Base-by-base conservation (phyloP, 1,140 invertebrate species). In the Vollenhovia emeryi region DNA sequence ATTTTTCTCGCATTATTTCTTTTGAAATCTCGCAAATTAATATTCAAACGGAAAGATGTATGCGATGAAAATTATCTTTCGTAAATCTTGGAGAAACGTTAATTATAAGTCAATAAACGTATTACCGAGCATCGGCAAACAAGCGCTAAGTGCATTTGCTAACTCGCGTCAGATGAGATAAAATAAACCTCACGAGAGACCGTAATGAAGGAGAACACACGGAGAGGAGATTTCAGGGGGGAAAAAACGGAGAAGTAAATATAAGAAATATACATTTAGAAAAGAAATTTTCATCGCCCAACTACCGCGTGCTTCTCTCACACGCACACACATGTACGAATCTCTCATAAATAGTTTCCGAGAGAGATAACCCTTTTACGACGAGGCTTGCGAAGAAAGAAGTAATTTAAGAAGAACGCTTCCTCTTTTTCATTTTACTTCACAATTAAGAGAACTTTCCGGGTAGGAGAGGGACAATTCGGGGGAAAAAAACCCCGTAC, bases 71-170 rank as follows among this genome's bases (percentile, higher is more conserved):
- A 62, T n/a, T n/a, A n/a, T n/a, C n/a, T n/a, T 52, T 66, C 33
- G 15, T 43, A 68, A 50, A 68, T 68, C 21, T 18, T n/a, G 15
- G 18, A 50, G 60, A 40, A 68, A 79, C 33, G 18, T 69, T 79
- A 79, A 69, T 55, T 55, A 55, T 68, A 79, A 79, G 33, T 80
- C 33, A 69, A 80, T 55, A 80, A 52, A 40, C 9, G 45, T 52
- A 68, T 43, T 79, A 5, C 43, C 18, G 7, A 33, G 8, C 40
- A 36, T 55, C 15, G 7, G 9, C 8, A 18, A 80, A 15, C 33
- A 43, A 68, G 36, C 43, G n/a, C 3, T 36, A 40, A 80, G 15
- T 55, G 48, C 27, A 13, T 52, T 80, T 52, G 33, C 33, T 79
- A 68, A 79, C 45, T 68, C 24, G 33, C 45, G 45, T 18, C 2